Evolutionary conservation across 2,888 invertebrate species (phyloP), one percentile per base, ranked within the genome.

Genomic region (Macrosiphum euphorbiae): DNA sequence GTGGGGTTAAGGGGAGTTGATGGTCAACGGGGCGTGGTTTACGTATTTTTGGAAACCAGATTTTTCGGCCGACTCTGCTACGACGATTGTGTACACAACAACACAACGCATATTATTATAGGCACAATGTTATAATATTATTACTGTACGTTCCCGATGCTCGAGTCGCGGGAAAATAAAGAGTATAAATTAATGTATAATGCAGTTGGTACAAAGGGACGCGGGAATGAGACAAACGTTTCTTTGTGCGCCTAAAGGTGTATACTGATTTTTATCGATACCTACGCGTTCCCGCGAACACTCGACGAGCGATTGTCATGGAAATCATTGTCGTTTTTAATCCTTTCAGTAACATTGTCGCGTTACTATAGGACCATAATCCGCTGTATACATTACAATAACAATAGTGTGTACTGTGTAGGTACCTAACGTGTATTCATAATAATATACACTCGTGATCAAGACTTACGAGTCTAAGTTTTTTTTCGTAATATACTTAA

Each of bases 11-110:
- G 78, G 78, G 78, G 78, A 78, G 78, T 35, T 35, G 78, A 41
- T 78, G 78, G 35, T 35, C 78, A 78, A 78, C 8, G 3, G 24
- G 94, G 58, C 90, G 93, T 93, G 85, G 90, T 94, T 90, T 94
- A 86, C 55, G 11, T 88, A 26, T 92, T 88, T 88, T 78, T 78
- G 78, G 52, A 92, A 92, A 92, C 92, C 88, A 55, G 88, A 55
- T 92, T 88, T 88, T 52, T 92, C 78, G 26, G 47, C 35, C 35
- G 78, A 35, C 16, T 16, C n/a, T 16, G 35, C n/a, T 35, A 67
- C 78, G 35, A 35, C 78, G 78, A 10, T 8, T 47, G 44, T 8
- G 58, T 58, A 58, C 26, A 8, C 58, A 8, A 58, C 58, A 35
- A 35, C 78, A 35, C 78, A 2, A 24, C 78, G 8, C 35, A 35